These are phyloP conservation scores for Sisor rabdophorus DNA, from an alignment of 2,113 vertebrate genomes.

Conservation along the genomic window DNA sequence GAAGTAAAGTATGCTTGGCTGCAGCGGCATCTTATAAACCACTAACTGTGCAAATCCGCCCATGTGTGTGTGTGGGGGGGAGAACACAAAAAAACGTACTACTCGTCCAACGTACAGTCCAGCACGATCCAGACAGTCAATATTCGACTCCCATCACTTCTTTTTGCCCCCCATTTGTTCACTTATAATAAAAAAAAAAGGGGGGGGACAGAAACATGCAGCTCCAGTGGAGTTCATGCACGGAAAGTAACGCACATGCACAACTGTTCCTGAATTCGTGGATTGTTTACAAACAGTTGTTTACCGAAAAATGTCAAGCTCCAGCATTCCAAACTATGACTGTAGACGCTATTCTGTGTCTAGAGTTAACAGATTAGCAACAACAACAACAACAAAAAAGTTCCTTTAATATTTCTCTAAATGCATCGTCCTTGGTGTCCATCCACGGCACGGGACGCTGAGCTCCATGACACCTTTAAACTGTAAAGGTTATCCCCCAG, in stretches of 20 bases:
- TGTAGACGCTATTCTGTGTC: conserved; percentile 9
- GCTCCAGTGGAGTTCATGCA: conserved; percentile 33
- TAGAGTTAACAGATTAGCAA: not conserved
- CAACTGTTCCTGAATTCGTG: conserved; percentile 22
- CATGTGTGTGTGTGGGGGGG: conserved; percentile 19
- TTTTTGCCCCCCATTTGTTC: not conserved
- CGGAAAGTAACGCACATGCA: conserved; percentile 18
- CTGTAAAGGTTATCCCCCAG: not conserved
- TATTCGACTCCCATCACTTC: conserved; percentile 52
- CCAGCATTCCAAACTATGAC: conserved; percentile 47
- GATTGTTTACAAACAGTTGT: conserved; percentile 48
- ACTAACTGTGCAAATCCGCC: conserved; percentile 59
- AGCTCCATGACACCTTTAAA: conserved; percentile 5
- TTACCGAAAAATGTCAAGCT: conserved; percentile 37
- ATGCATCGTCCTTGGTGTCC: conserved; percentile 4
- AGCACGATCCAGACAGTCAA: conserved; percentile 32
- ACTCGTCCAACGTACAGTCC: conserved; percentile 27
- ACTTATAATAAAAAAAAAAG: conserved; percentile 3
- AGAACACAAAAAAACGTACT: conserved; percentile 25
- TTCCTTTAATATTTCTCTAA: not conserved
- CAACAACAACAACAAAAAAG: not conserved
- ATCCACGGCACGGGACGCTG: not conserved
- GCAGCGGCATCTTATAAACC: conserved; percentile 57
- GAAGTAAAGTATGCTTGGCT: conserved; percentile 45
- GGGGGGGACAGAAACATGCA: conserved; percentile 61